A percentile compares a stretch with the other conserved stretches of the same genome.
Conservation (phyloP, 2,113 vertebrate species). For the Bufo bufo region DNA sequence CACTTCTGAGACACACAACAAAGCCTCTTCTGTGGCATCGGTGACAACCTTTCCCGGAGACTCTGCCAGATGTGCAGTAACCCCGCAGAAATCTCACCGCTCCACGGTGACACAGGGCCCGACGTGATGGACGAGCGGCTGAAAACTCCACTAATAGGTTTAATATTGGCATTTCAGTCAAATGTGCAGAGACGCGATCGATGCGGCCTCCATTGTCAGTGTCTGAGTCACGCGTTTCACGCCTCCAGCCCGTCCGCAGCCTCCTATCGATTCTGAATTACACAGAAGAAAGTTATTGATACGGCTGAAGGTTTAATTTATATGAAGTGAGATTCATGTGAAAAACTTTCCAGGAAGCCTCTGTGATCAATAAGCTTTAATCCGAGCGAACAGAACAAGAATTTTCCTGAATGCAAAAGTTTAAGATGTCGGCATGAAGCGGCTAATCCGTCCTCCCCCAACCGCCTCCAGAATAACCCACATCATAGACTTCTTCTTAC, state of each 20-base stretch:
- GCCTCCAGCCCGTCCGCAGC: conserved; percentile 17
- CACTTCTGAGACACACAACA: background rate
- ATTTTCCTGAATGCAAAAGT: background rate
- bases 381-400: background rate
- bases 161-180: conserved; percentile 51
- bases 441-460: background rate
- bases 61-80: background rate
- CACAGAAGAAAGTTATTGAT: conserved; percentile 60
- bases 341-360: conserved; percentile 14
- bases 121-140: background rate
- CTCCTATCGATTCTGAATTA: conserved; percentile 61
- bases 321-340: conserved; percentile 54
- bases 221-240: conserved; percentile 56
- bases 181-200: conserved; percentile 60
- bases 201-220: conserved; percentile 61
- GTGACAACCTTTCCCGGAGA: background rate
- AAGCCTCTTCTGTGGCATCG: too few species aligned
- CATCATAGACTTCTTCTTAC: background rate
- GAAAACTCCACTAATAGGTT: conserved; percentile 55
- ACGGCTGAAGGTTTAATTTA: conserved; percentile 49
- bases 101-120: background rate
- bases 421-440: background rate
- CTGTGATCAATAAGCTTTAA: conserved; percentile 1
- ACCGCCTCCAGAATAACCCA: background rate
- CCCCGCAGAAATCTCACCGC: background rate